Percentiles rank a stretch among this genome's conserved stretches.
These are phyloP conservation scores for Mareca penelope DNA, from an alignment of 2,797 vertebrate species.

Conservation along the genomic window DNA sequence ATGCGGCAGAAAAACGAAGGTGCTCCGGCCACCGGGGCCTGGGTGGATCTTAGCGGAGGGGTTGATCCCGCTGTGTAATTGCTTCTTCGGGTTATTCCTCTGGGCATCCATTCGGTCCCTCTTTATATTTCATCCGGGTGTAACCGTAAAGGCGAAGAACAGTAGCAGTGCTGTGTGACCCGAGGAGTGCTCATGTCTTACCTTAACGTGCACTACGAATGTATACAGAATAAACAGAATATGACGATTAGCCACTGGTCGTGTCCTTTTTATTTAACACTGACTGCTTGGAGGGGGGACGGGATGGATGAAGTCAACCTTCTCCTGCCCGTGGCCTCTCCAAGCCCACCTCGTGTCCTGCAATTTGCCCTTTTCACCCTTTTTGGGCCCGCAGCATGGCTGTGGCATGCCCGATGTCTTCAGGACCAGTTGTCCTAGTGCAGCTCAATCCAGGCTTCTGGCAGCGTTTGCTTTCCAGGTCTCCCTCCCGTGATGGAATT, in stretches of 20 bases:
- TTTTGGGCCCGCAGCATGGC: not conserved
- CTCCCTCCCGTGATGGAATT: not conserved
- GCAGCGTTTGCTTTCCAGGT: not conserved
- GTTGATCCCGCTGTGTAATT: not conserved
- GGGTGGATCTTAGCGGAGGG: not conserved
- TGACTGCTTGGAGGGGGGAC: too few relatives aligned
- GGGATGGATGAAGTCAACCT: too few relatives aligned
- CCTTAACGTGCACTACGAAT: conserved; percentile 17
- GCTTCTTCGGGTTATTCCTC: conserved; percentile 24
- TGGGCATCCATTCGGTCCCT: conserved; percentile 17
- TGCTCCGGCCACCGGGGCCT: not conserved
- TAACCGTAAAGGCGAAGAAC: conserved; percentile 27
- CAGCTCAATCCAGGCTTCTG: not conserved
- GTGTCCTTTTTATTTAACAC: not conserved
- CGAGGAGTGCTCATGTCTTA: conserved; percentile 19
- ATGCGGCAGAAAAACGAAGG: not conserved
- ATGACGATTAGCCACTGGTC: not conserved
- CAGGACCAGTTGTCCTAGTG: rapidly evolving
- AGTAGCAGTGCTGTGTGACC: conserved; percentile 34
- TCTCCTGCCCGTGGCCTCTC: not conserved
- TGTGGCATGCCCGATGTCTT: not conserved
- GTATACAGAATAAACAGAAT: conserved; percentile 22
- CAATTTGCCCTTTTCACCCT: not conserved
- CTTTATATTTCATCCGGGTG: not conserved
- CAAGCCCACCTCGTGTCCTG: not conserved